phyloP scores from a whole-genome alignment of 2,113 vertebrate genomes.

The Alectura lathami region DNA sequence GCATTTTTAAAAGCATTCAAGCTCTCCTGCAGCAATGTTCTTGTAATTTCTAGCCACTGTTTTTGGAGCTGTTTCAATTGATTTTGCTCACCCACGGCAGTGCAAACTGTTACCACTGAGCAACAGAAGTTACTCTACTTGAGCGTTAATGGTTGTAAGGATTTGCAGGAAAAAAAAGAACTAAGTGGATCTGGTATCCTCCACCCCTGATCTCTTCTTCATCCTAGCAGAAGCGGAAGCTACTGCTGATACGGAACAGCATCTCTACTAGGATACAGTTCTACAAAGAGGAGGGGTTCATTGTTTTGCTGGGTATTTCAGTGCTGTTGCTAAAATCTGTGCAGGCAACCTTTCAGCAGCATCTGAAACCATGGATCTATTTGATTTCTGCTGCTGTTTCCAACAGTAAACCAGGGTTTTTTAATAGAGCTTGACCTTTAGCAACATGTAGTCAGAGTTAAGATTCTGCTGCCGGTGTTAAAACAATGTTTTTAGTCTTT shows the following conservation, averaged over 20 bases:
- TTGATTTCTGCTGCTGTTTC: not conserved
- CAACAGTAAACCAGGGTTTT: not conserved
- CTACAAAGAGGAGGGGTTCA: not conserved
- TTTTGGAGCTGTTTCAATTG: not conserved
- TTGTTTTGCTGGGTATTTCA: not conserved
- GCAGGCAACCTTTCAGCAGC: not conserved
- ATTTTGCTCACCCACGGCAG: not conserved
- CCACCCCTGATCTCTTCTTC: not conserved
- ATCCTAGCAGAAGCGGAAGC: not conserved
- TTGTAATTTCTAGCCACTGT: not conserved
- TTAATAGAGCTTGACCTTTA: not conserved
- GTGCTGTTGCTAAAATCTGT: not conserved
- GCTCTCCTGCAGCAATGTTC: not conserved
- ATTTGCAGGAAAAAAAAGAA: not conserved
- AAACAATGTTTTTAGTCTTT: not conserved
- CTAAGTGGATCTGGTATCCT: not conserved
- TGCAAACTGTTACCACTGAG: not conserved
- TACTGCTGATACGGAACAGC: not conserved
- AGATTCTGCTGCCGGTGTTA: not conserved
- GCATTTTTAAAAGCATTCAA: not conserved
- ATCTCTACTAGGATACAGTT: not conserved
- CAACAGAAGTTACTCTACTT: not conserved
- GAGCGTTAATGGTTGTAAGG: not conserved
- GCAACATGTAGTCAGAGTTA: fast-evolving
- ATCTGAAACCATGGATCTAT: not conserved